Evolutionary conservation across 2,113 vertebrate species (phyloP).

Genomic region (Herpailurus yagouaroundi): DNA sequence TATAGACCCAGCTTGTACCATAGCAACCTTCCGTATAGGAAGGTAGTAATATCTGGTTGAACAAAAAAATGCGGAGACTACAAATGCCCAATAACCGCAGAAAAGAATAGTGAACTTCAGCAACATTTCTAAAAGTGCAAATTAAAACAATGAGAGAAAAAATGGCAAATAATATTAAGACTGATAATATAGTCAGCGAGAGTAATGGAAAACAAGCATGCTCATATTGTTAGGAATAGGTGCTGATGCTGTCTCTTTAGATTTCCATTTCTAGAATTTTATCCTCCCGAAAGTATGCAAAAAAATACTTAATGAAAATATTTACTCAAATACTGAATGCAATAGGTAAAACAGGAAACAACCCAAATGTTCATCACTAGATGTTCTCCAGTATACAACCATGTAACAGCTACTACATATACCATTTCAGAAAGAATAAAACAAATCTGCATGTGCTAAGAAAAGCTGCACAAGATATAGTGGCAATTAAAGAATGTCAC

Average conservation of each 20-base stretch:
- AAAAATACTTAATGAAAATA: conserved; percentile 1
- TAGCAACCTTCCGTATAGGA: neutral
- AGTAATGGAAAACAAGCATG: neutral
- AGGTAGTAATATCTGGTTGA: neutral
- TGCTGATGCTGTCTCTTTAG: neutral
- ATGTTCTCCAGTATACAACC: neutral
- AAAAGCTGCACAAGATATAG: neutral
- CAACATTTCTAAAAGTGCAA: neutral
- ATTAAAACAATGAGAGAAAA: neutral
- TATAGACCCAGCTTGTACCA: neutral
- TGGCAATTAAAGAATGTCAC: neutral
- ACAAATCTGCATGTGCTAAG: neutral
- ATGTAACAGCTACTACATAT: neutral
- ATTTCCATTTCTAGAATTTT: conserved; percentile 33
- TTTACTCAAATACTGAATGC: conserved; percentile 14
- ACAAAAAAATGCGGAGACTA: neutral
- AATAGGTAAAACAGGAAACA: neutral
- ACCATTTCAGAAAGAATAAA: conserved; percentile 49
- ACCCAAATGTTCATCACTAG: neutral
- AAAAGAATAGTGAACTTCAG: conserved; percentile 27
- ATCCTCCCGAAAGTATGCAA: neutral
- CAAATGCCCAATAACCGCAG: neutral
- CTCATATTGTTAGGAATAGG: neutral
- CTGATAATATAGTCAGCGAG: neutral
- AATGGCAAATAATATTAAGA: neutral